Conservation (phyloP, 2,113 vertebrate genomes). For the Daphoenositta chrysoptera region DNA sequence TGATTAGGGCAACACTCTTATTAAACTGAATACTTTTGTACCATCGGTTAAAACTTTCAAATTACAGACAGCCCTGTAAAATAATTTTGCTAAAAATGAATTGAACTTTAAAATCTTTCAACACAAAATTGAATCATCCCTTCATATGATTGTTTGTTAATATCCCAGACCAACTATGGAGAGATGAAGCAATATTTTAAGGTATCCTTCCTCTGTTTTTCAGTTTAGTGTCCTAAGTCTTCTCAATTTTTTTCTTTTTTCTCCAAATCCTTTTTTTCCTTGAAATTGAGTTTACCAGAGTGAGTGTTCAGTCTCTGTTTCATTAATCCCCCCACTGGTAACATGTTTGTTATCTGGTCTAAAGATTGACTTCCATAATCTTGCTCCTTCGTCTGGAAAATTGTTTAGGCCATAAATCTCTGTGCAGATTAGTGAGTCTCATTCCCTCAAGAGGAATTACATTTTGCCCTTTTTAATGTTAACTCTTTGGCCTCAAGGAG, state of each 20-base stretch:
- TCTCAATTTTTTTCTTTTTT: not conserved
- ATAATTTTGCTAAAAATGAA: not conserved
- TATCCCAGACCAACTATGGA: not conserved
- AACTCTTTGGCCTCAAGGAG: slow-evolving; percentile 37
- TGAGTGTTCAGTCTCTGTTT: not conserved
- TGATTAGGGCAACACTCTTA: not conserved
- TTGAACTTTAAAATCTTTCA: not conserved
- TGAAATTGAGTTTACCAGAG: not conserved
- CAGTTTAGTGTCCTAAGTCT: not conserved
- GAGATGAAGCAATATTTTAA: slow-evolving; percentile 16
- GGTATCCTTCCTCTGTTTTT: not conserved
- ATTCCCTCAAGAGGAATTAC: not conserved
- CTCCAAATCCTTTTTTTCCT: not conserved
- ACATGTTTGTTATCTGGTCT: not conserved
- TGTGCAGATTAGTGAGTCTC: not conserved
- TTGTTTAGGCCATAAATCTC: slow-evolving; percentile 12
- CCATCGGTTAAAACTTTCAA: not conserved
- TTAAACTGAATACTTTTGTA: not conserved
- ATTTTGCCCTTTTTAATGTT: slow-evolving; percentile 35
- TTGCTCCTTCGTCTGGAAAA: slow-evolving; percentile 8
- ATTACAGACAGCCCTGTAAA: not conserved
- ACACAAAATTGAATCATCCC: not conserved
- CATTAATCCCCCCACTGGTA: not conserved
- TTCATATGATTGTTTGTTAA: not conserved
- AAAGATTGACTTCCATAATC: slow-evolving; percentile 2